Base-by-base conservation (phyloP, 2,797 vertebrate genomes). In the Schizothorax lantsangensis region DNA sequence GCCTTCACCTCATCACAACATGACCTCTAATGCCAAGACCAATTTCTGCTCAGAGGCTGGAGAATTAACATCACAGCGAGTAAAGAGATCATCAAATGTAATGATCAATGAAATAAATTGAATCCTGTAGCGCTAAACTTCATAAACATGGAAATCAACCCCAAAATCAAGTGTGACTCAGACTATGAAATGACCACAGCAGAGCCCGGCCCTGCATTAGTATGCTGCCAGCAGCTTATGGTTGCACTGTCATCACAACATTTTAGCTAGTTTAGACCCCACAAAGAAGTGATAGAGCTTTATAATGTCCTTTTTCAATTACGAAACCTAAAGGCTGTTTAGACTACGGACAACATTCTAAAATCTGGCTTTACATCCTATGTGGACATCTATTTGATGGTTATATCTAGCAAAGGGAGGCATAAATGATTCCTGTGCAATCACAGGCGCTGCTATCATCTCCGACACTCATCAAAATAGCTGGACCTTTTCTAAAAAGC, bases 301-400 rank as follows among this genome's bases (percentile, higher is more conserved):
- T 94, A 93, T 94, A 94, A 95, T 94, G 93, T 93, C 92, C 93
- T 95, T 94, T 94, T 95, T 95, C 94, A 95, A 94, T 95, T 92
- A 93, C 91, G 84, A 81, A 92, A 94, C 94, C 93, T 91, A 91
- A 91, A 92, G 89, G 86, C 92, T 93, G 89, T 91, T 90, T 87
- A 89, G 89, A 87, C 87, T 79, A 81, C 52, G 62, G 88, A 84
- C 86, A 91, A 91, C 84, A 89, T 90, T 92, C 81, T 85, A 91
- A 90, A 89, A 88, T 89, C 90, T 88, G 87, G 90, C 90, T 89
- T 77, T 88, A 90, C 54, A 88, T 91, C 91, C 92, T 94, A 94
- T 94, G 90, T 92, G 88, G 57, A 75, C 88, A 91, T 90, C 84
- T 87, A 72, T 84, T 74, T 92, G 91, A 91, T 93, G 94, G 93